Conservation (phyloP, 2,797 vertebrate genomes). For the Typhlichthys eigenmanni region DNA sequence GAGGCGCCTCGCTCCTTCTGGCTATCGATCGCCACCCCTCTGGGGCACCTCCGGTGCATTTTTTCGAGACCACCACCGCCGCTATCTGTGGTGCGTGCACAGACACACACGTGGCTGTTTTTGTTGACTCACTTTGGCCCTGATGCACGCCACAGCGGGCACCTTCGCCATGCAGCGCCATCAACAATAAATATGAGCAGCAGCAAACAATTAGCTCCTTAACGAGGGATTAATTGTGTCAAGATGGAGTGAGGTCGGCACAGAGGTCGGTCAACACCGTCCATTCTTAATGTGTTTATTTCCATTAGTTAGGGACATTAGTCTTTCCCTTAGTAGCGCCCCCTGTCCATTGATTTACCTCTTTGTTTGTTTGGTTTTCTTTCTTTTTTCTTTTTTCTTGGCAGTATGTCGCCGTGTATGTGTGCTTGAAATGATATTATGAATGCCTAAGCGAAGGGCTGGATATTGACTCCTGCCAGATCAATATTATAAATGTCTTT, state of each 20-base stretch:
- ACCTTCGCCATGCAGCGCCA: constrained; percentile 63
- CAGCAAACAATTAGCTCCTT: constrained; percentile 79
- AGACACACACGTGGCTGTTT: background rate
- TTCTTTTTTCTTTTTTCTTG: constrained; percentile 11
- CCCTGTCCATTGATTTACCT: constrained; percentile 83
- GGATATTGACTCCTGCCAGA: constrained; percentile 87
- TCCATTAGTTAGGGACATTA: constrained; percentile 87
- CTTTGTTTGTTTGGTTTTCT: constrained; percentile 32
- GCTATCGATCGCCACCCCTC: constrained; percentile 71
- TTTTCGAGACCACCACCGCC: constrained; percentile 39
- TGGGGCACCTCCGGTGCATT: constrained; percentile 51
- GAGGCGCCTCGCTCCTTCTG: constrained; percentile 58
- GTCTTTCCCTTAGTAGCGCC: constrained; percentile 84
- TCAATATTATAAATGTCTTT: constrained; percentile 84
- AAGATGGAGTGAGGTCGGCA: constrained; percentile 78
- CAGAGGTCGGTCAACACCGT: constrained; percentile 64
- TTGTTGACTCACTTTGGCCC: constrained; percentile 39
- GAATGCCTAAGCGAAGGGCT: constrained; percentile 85
- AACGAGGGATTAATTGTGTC: constrained; percentile 83
- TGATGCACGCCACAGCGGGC: constrained; percentile 58
- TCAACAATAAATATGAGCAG: constrained; percentile 79
- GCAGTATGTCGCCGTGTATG: constrained; percentile 39
- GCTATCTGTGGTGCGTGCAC: constrained; percentile 39
- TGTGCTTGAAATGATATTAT: constrained; percentile 87
- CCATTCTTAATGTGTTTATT: constrained; percentile 86